Base-by-base conservation (phyloP, 2,888 invertebrate genomes). In the Conus canariensis region DNA sequence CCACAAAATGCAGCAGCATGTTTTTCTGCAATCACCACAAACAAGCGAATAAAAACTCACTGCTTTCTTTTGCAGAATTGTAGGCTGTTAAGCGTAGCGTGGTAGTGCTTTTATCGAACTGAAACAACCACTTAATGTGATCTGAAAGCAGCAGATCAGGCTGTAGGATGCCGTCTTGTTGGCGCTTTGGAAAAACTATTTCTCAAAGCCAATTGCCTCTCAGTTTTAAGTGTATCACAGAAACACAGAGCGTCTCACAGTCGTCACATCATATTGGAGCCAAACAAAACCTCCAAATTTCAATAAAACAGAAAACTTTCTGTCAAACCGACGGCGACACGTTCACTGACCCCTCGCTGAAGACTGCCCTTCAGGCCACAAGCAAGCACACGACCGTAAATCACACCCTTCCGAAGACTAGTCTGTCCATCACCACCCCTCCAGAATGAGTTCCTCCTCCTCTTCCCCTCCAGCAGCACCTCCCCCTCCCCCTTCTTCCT, bases 401-500 rank as follows among this genome's bases (percentile, higher is more conserved):
- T 45, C 64, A 64, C 64, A 16, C 16, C 64, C 64, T 14, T 14
- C 16, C 64, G 12, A 64, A 14, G 64, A 14, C 64, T 64, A 64
- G 64, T 64, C 70, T 8, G 6, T 83, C 30, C 56, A 30, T 86
- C 30, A 74, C 87, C 74, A 87, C n/a, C 87, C 87, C 64, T 87
- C 87, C 70, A 87, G 74, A 12, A 87, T 74, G 58, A 87, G 74
- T 12, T 58, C 87, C 58, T 87, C 87, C 56, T 74, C 87, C n/a
- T 56, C 58, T 22, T 12, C 87, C 19, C n/a, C 60, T 8, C 67
- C 86, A 22, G 58, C 82, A 1, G 12, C 19, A 9, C 77, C 64
- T 19, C 58, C 83, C 10, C 85, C 85, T 22, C 64, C 86, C 4
- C 9, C 45, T 9, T 9, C 45, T 64, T 64, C 86, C n/a, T 22